These are phyloP conservation scores for Eira barbara DNA, from an alignment of 2,113 vertebrate species.

Conservation along the genomic window DNA sequence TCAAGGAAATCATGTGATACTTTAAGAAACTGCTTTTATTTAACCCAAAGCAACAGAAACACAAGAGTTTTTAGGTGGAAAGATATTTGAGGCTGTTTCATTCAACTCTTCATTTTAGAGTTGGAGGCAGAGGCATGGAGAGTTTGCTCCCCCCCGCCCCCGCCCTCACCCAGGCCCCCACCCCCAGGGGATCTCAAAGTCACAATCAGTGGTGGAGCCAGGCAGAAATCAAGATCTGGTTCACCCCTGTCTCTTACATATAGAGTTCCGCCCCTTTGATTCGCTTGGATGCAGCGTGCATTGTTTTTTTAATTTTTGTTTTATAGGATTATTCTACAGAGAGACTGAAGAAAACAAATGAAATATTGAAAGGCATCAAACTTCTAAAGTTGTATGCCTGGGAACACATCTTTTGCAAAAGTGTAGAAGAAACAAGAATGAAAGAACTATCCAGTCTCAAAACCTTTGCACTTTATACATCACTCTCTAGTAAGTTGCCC, in stretches of 20 bases:
- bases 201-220: background rate
- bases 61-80: background rate
- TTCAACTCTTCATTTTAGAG: background rate
- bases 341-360: slow-evolving; percentile 96
- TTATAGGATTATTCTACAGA: slow-evolving; percentile 96
- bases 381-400: slow-evolving; percentile 97
- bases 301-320: slow-evolving; percentile 58
- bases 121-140: background rate
- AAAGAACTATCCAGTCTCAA: slow-evolving; percentile 93
- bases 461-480: slow-evolving; percentile 91
- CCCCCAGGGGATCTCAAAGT: background rate
- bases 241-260: background rate
- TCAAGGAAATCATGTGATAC: background rate
- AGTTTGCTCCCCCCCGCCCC: background rate
- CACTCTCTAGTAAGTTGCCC: slow-evolving; percentile 88
- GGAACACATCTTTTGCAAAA: slow-evolving; percentile 97
- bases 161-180: background rate
- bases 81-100: background rate
- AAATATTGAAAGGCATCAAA: slow-evolving; percentile 98
- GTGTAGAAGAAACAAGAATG: slow-evolving; percentile 93
- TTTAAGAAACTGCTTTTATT: background rate
- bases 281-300: background rate
- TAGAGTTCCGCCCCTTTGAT: background rate
- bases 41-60: background rate
- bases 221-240: background rate